Evolutionary conservation across 2,888 invertebrate genomes (phyloP).

Genomic region (Nomada fabriciana): DNA sequence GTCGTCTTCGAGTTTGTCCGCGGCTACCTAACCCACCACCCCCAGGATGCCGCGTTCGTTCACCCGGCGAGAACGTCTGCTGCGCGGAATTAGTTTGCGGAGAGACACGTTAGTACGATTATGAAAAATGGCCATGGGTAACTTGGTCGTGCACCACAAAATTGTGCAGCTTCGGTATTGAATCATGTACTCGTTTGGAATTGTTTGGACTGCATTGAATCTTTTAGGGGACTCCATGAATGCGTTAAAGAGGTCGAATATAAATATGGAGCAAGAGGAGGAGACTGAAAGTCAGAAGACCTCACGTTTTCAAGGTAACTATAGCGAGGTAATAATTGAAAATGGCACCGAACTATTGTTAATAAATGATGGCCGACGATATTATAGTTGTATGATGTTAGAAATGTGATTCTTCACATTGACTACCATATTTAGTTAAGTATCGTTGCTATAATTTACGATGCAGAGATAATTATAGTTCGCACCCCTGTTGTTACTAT

Average conservation of each 20-base stretch:
- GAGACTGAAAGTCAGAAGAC: slow-evolving; percentile 24
- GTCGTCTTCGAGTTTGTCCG: slow-evolving; percentile 91
- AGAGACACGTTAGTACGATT: slow-evolving; percentile 85
- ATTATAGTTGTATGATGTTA: neutral
- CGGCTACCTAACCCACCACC: slow-evolving; percentile 91
- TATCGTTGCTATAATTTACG: neutral
- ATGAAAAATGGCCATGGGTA: slow-evolving; percentile 7
- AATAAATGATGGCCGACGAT: neutral
- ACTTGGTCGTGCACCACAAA: neutral
- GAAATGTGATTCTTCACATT: neutral
- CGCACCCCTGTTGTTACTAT: slow-evolving; percentile 11
- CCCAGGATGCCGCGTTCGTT: slow-evolving; percentile 87
- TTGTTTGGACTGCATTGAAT: neutral
- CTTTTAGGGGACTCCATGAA: slow-evolving; percentile 75
- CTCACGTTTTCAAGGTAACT: slow-evolving; percentile 61
- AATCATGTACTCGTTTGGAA: neutral
- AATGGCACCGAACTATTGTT: neutral
- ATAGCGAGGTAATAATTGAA: neutral
- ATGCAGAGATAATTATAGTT: neutral
- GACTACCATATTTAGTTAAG: neutral
- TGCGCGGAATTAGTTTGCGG: slow-evolving; percentile 92
- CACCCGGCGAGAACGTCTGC: slow-evolving; percentile 89
- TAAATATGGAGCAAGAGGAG: slow-evolving; percentile 33
- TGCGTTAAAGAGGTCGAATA: slow-evolving; percentile 81
- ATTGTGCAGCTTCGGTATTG: neutral